A percentile compares a stretch with the other conserved stretches of the same genome.
Conservation (phyloP, 2,113 vertebrate species). For the Myotis yumanensis region DNA sequence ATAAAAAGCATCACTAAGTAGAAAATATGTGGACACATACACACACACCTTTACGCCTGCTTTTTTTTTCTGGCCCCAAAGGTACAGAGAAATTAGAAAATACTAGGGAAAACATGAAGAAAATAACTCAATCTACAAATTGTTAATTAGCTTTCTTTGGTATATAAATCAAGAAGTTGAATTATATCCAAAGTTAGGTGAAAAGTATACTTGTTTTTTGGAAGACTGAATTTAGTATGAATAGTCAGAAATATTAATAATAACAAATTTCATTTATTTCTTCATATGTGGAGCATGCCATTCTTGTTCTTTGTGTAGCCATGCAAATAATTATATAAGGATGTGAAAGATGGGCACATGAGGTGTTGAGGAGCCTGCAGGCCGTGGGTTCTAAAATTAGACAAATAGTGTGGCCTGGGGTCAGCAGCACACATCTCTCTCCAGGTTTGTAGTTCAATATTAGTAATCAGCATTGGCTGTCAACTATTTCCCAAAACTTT, state of each 20-base stretch:
- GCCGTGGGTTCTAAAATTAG: not conserved
- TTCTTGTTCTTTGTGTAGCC: not conserved
- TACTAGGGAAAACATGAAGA: not conserved
- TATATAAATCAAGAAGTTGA: not conserved
- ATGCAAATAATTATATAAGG: not conserved
- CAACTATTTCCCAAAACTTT: slow-evolving; percentile 19
- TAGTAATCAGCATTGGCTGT: not conserved
- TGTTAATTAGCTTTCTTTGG: not conserved
- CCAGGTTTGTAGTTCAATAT: not conserved
- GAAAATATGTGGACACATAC: not conserved
- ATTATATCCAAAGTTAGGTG: not conserved
- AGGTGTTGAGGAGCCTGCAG: not conserved
- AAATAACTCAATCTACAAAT: not conserved
- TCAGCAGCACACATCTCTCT: not conserved
- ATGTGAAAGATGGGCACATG: not conserved
- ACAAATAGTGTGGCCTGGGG: not conserved
- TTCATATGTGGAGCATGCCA: not conserved
- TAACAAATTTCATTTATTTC: not conserved
- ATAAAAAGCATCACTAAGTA: not conserved
- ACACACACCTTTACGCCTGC: too few relatives aligned
- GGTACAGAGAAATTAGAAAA: slow-evolving; percentile 12
- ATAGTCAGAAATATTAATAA: not conserved
- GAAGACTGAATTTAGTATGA: not conserved
- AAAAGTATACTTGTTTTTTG: slow-evolving; percentile 2
- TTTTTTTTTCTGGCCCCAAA: not conserved